Evolutionary conservation across 2,888 invertebrate genomes (phyloP).

Genomic region (Drosophila macrospina): DNA sequence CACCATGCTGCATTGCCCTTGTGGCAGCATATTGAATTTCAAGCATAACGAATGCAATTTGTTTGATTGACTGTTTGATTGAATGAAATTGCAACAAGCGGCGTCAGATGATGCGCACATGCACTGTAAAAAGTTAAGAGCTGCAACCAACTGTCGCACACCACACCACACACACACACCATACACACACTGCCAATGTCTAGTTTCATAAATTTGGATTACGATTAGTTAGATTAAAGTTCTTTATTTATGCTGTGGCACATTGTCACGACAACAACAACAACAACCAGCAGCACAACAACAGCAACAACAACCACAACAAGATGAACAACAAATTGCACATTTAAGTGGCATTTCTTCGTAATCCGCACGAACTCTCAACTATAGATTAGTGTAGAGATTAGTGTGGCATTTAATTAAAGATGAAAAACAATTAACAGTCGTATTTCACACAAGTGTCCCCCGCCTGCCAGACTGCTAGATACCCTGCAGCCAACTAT

Average conservation of each 20-base stretch:
- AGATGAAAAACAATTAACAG: background rate
- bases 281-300: too few relatives aligned
- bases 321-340: too few relatives aligned
- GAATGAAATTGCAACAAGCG: slow-evolving; percentile 65
- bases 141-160: slow-evolving; percentile 17
- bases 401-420: slow-evolving; percentile 1
- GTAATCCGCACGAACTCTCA: background rate
- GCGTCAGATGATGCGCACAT: slow-evolving; percentile 39
- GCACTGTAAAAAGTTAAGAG: background rate
- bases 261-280: slow-evolving; percentile 5
- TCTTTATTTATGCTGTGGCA: too few relatives aligned
- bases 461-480: background rate
- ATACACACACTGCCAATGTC: background rate
- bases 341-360: slow-evolving; percentile 2
- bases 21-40: slow-evolving; percentile 71
- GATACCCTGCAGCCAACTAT: too few relatives aligned
- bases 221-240: slow-evolving; percentile 4
- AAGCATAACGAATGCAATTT: slow-evolving; percentile 79
- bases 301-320: slow-evolving; percentile 10
- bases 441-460: background rate
- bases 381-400: background rate
- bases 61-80: slow-evolving; percentile 79
- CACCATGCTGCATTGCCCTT: slow-evolving; percentile 34
- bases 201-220: background rate
- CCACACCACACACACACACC: slow-evolving; percentile 4